Evolutionary conservation across 2,888 invertebrate genomes (phyloP), one percentile per base, ranked within the genome.

Genomic region (Amblyjoppa fuscipennis): DNA sequence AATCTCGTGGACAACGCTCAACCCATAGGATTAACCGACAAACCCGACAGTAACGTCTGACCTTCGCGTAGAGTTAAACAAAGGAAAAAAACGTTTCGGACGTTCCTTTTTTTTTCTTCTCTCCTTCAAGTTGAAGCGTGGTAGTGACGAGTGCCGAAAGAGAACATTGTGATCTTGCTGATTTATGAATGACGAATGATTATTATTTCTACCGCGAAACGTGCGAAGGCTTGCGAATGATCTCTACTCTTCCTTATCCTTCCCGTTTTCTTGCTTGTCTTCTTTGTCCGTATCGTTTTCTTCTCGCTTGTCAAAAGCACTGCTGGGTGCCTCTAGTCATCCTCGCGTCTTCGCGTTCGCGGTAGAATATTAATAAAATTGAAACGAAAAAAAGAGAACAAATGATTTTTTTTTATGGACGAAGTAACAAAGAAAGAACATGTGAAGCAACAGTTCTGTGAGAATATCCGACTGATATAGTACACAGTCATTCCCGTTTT

Each of bases 1-100:
- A 96, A 96, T 92, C 96, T 98, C 93, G 97, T 98, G 91, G 96
- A 96, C 92, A 97, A 97, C 95, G 97, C 97, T 93, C 97, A 97
- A 94, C 97, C 98, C 66, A 96, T 97, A 94, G 96, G 96, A 94
- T 96, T 97, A 94, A 96, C 97, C 89, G 96, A 96, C 91, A 95
- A 96, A 93, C 97, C 97, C 88, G 96, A 96, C 91, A 96, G 96
- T 93, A 96, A 96, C 93, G 96, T 96, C 94, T 96, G 96, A 96
- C 90, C 89, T 83, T 88, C 76, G 78, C 83, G 49, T 76, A n/a
- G 66, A 74, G 56, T 13, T 41, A 53, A 77, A 53, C 38, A 9
- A 64, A 64, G 20, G 31, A 53, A 68, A 59, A 70, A 79, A 77
- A 41, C 64, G 73, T 66, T 71, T 28, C 51, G 69, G 71, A 56